These are phyloP conservation scores for Bradypodion ventrale DNA, from an alignment of 2,797 vertebrate species.

Conservation along the genomic window DNA sequence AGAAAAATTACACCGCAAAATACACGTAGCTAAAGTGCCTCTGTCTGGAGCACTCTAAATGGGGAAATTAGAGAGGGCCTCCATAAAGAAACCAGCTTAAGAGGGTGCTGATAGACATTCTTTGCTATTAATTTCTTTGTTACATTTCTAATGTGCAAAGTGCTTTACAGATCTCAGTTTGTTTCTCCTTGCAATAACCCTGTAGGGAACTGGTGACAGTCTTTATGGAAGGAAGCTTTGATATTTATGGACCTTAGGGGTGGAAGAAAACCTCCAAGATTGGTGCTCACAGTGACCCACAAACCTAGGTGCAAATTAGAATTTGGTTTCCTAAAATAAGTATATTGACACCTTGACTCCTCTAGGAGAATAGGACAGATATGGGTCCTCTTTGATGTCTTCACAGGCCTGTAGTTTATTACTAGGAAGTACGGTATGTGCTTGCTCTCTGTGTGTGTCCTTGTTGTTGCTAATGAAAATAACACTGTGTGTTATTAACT, in stretches of 20 bases:
- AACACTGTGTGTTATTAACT: neutral
- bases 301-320: neutral
- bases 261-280: neutral
- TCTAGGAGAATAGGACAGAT: neutral
- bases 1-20: too few relatives aligned
- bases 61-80: neutral
- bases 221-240: neutral
- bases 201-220: neutral
- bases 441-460: neutral
- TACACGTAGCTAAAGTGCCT: neutral
- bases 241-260: neutral
- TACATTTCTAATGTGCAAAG: constrained; percentile 6
- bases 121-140: neutral
- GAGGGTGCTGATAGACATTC: neutral
- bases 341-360: neutral
- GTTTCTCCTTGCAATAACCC: neutral
- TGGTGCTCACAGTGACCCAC: neutral
- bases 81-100: neutral
- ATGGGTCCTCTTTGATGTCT: neutral
- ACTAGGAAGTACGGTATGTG: neutral
- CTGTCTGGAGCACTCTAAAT: too few relatives aligned
- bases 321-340: neutral
- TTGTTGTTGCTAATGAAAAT: neutral
- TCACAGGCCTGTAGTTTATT: neutral
- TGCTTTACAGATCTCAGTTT: neutral